Percentiles rank a stretch among this genome's conserved stretches.
These are phyloP conservation scores for Alviniconcha strummeri DNA, from an alignment of 2,888 invertebrate species.

Conservation along the genomic window DNA sequence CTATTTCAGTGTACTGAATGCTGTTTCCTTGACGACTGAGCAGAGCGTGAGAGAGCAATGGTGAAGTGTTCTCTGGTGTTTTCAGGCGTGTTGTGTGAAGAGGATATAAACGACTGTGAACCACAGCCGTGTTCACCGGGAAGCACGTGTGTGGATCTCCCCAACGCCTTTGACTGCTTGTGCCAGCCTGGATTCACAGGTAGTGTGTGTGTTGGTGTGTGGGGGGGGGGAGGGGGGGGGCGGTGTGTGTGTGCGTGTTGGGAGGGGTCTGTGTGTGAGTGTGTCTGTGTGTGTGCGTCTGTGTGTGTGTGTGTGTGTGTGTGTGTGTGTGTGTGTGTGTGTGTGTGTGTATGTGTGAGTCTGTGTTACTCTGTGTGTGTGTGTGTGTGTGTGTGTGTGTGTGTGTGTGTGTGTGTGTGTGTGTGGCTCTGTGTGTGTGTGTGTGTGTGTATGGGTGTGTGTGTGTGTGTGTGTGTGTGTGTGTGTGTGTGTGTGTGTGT, in stretches of 20 bases:
- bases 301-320: neutral
- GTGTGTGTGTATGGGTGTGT: too few species aligned
- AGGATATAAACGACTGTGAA: slow-evolving; percentile 42
- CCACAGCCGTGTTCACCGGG: slow-evolving; percentile 75
- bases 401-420: neutral
- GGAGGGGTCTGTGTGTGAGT: too few species aligned
- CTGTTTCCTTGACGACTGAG: too few species aligned
- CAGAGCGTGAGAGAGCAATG: too few species aligned
- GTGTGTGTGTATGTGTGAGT: neutral
- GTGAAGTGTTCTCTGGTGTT: too few species aligned
- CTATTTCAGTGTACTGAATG: too few species aligned
- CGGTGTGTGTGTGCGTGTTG: too few species aligned
- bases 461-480: neutral
- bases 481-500: neutral
- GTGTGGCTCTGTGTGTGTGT: neutral
- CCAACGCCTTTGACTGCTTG: slow-evolving; percentile 41
- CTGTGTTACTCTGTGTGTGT: too few species aligned
- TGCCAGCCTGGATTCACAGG: slow-evolving; percentile 32
- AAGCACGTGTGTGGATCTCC: slow-evolving; percentile 81
- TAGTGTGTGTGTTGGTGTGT: neutral
- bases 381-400: too few species aligned
- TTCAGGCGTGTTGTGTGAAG: slow-evolving; percentile 76
- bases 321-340: neutral
- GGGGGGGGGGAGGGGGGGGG: too few species aligned
- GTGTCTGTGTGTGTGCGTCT: neutral